phyloP scores from a whole-genome alignment of 2,797 vertebrate genomes.

The Myotis myotis region DNA sequence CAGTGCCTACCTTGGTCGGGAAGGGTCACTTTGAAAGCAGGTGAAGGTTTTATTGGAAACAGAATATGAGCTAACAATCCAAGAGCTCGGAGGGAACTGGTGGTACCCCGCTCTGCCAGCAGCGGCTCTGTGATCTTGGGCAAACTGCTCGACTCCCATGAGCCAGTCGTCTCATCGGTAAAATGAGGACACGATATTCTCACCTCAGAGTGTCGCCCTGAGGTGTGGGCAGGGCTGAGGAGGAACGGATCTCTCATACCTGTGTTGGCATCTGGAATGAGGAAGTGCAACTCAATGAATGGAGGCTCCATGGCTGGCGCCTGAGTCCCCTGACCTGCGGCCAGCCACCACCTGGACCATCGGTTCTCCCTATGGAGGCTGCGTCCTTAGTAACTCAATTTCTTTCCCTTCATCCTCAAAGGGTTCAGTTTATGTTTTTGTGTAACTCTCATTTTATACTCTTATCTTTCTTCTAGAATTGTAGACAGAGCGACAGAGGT shows the following conservation, averaged over 20 bases:
- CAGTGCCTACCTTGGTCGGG: constrained; percentile 3
- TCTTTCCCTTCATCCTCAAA: not conserved
- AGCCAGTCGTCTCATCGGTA: not conserved
- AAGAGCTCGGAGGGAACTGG: not conserved
- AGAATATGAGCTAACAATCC: not conserved
- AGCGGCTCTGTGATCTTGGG: not conserved
- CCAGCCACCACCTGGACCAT: not conserved
- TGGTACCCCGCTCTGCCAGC: not conserved
- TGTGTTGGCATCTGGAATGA: not conserved
- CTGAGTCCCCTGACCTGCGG: no score
- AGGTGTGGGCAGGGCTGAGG: not conserved
- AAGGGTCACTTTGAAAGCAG: not conserved
- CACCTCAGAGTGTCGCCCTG: not conserved
- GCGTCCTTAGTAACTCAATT: not conserved
- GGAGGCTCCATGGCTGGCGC: not conserved
- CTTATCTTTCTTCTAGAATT: not conserved
- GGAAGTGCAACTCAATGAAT: not conserved
- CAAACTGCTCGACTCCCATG: not conserved
- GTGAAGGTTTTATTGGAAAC: constrained; percentile 20
- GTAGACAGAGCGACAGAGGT: not conserved
- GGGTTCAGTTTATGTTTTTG: not conserved
- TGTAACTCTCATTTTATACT: not conserved
- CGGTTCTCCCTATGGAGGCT: not conserved
- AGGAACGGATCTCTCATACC: not conserved
- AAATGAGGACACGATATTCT: not conserved